Conservation (phyloP, 2,113 vertebrate species). For the Ctenodactylus gundi region DNA sequence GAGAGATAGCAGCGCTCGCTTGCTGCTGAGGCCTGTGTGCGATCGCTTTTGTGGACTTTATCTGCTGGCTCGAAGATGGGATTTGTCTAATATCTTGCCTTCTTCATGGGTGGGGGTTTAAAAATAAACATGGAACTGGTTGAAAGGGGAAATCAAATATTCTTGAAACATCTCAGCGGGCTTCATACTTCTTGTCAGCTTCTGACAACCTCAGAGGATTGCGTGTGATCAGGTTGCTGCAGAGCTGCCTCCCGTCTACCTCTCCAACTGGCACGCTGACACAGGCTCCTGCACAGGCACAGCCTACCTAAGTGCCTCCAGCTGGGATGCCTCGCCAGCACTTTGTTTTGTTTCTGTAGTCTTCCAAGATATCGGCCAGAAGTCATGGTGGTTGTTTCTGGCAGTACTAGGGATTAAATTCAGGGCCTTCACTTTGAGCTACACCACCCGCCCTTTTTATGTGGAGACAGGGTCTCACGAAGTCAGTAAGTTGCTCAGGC, state of each 20-base stretch:
- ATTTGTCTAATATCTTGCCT: slow-evolving; percentile 58
- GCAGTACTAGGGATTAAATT: too few relatives aligned
- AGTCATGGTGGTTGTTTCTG: too few relatives aligned
- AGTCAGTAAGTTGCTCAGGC: too few relatives aligned
- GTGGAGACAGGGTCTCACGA: too few relatives aligned
- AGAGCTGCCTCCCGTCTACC: neutral
- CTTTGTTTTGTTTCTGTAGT: neutral
- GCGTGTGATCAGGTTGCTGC: neutral
- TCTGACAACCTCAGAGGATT: slow-evolving; percentile 19
- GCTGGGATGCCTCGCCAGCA: neutral
- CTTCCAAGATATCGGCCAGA: neutral
- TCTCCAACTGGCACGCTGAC: neutral
- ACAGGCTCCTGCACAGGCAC: neutral
- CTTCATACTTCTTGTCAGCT: slow-evolving; percentile 27
- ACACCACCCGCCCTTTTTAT: too few relatives aligned
- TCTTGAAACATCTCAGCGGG: slow-evolving; percentile 3
- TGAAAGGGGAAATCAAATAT: neutral
- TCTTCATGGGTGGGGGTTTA: neutral
- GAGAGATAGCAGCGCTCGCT: slow-evolving; percentile 37
- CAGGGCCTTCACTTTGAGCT: too few relatives aligned
- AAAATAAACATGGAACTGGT: slow-evolving; percentile 32
- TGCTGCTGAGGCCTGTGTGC: slow-evolving; percentile 35
- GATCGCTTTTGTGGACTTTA: slow-evolving; percentile 61
- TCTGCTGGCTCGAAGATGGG: slow-evolving; percentile 56
- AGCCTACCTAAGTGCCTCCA: neutral